Conservation (phyloP, 2,113 vertebrate genomes). For the Chlamydotis undulata region DNA sequence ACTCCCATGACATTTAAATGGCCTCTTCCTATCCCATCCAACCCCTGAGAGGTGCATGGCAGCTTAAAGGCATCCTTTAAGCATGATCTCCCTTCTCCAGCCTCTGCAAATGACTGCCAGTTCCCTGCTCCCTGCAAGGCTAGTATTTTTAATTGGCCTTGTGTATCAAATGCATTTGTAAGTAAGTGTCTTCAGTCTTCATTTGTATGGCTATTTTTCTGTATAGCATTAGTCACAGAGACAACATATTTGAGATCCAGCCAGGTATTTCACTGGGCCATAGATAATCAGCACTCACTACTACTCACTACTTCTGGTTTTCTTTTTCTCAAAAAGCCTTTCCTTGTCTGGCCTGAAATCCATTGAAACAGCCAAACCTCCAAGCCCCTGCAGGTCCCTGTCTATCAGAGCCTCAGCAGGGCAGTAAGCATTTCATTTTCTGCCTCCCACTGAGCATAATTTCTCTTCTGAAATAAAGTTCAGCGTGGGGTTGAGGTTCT, state of each 20-base stretch:
- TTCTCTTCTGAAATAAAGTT: constrained; percentile 57
- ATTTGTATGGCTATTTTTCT: background rate
- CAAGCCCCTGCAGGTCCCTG: constrained; percentile 12
- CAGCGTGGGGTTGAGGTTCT: constrained; percentile 47
- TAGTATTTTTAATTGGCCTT: background rate
- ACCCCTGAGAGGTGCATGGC: background rate
- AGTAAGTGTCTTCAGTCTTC: background rate
- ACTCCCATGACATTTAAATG: background rate
- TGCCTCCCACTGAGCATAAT: constrained; percentile 62
- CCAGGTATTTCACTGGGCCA: background rate
- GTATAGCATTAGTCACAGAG: background rate
- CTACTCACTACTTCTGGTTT: background rate
- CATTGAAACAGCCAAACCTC: constrained; percentile 13
- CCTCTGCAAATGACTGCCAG: background rate
- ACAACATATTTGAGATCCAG: background rate
- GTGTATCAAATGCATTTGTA: background rate
- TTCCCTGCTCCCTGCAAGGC: background rate
- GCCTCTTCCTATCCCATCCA: background rate
- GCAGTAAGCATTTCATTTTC: constrained; percentile 60
- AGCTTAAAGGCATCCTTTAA: background rate
- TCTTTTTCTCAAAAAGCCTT: constrained; percentile 2
- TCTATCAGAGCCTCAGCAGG: constrained; percentile 58
- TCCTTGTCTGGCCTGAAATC: background rate
- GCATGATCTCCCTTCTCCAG: background rate
- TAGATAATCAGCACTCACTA: background rate